Evolutionary conservation across 2,113 vertebrate species (phyloP), one percentile per base, ranked within the genome.

Genomic region (Cyanistes caeruleus): DNA sequence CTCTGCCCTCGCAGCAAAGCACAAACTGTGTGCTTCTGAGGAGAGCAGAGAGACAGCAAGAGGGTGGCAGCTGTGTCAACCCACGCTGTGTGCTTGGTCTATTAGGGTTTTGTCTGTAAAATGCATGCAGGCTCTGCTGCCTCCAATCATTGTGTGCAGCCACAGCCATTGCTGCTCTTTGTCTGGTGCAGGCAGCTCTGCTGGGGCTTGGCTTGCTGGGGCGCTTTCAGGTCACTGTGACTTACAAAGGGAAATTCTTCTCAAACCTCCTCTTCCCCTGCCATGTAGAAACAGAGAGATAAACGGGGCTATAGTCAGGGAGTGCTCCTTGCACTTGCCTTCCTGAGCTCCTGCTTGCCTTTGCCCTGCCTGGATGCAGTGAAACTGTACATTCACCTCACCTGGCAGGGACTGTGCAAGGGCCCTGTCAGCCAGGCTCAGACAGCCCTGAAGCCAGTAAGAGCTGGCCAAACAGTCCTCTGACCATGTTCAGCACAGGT

Each of bases 1-100:
- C 33, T 65, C 24, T 35, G 19, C 19, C 74, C 39, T 4, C 1
- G 5, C 63, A 67, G 78, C 63, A 77, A 27, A 73, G 31, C 73
- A 84, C 77, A 35, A 25, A 28, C 25, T 3, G 5, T 15, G 60
- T 49, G 4, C 43, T 93, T 59, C n/a, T 77, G 79, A 15, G 75
- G 74, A 39, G 39, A 73, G 75, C 55, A 65, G 67, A 39, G 81
- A 73, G 25, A 21, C 21, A 11, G 56, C 0, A 1, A 82, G 78
- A 67, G 79, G 19, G 60, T 49, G 87, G 83, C 83, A 94, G 75
- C 90, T 86, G 72, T 64, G 83, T 23, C 93, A 77, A 9, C 82
- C 82, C 70, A 77, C 14, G 0, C 91, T 52, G 59, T 0, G 1
- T 63, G 72, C 83, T 70, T 9, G 27, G 28, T 46, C 79, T 53